Evolutionary conservation across 1,140 invertebrate genomes (phyloP).

Genomic region (Orussus abietinus): DNA sequence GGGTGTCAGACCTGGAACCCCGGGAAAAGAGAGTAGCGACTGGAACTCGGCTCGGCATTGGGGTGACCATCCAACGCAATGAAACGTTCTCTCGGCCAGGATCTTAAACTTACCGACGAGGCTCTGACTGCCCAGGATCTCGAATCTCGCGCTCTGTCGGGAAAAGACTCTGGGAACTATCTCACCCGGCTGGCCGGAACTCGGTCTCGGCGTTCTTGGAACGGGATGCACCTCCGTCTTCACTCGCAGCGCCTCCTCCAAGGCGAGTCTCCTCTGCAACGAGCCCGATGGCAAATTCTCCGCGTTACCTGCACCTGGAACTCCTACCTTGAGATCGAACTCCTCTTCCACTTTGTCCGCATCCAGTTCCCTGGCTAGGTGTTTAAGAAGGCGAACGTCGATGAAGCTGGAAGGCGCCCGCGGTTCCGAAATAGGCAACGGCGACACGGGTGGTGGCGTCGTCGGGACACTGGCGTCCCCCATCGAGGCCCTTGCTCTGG

Average conservation of each 20-base stretch:
- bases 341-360: constrained; percentile 65
- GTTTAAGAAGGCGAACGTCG: constrained; percentile 61
- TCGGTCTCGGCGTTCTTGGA: constrained; percentile 28
- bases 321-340: constrained; percentile 60
- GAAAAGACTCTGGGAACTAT: constrained; percentile 62
- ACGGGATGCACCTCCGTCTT: constrained; percentile 35
- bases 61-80: no score
- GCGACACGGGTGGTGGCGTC: constrained; percentile 22
- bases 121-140: constrained; percentile 59
- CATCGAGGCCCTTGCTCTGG: constrained; percentile 15
- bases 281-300: constrained; percentile 1
- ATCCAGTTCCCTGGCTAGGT: constrained; percentile 63
- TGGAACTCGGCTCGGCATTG: no score
- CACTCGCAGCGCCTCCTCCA: constrained; percentile 62
- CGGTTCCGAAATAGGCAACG: constrained; percentile 15
- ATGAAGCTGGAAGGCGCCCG: constrained; percentile 51
- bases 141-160: constrained; percentile 61
- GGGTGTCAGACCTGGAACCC: constrained; percentile 57
- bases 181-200: constrained; percentile 45
- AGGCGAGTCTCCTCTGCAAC: constrained; percentile 55
- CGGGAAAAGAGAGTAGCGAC: no score
- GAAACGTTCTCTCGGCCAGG: no score
- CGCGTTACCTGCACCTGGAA: constrained; percentile 1
- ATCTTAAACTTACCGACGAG: constrained; percentile 54
- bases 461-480: constrained; percentile 5